Evolutionary conservation across 1,140 invertebrate genomes (phyloP).

Genomic region (Thrips palmi): DNA sequence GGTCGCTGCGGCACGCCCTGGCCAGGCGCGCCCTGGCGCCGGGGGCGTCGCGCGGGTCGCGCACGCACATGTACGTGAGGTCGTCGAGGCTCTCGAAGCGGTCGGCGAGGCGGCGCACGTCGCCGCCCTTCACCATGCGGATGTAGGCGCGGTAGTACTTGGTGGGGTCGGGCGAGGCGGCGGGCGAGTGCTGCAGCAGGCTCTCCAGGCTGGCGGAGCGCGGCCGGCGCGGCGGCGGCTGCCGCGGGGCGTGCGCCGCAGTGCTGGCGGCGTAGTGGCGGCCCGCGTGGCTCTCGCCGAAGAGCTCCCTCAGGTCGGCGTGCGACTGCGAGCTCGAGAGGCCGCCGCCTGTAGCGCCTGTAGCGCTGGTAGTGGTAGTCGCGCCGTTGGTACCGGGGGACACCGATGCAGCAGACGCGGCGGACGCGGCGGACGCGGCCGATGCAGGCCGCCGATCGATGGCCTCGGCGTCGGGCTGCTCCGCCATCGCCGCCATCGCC

Average conservation of each 20-base stretch:
- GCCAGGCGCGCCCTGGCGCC: no score
- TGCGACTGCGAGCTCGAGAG: slow-evolving; percentile 43
- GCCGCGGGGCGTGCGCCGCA: slow-evolving; percentile 16
- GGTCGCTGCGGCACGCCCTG: slow-evolving; percentile 52
- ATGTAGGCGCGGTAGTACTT: slow-evolving; percentile 47
- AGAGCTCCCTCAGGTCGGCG: slow-evolving; percentile 55
- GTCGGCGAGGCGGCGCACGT: slow-evolving; percentile 48
- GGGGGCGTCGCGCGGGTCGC: not conserved
- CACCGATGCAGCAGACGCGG: no score
- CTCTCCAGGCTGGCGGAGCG: slow-evolving; percentile 38
- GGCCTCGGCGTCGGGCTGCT: no score
- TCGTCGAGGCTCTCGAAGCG: slow-evolving; percentile 51
- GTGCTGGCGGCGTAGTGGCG: no score
- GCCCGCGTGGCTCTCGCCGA: slow-evolving; percentile 59
- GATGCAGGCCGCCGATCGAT: no score
- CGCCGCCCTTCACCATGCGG: slow-evolving; percentile 47
- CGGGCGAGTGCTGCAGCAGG: slow-evolving; percentile 38
- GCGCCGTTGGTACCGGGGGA: no score
- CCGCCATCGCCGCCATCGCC: no score
- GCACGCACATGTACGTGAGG: slow-evolving; percentile 11
- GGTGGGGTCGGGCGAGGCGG: slow-evolving; percentile 48
- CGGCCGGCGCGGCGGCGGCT: slow-evolving; percentile 16
- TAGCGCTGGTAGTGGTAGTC: slow-evolving; percentile 21
- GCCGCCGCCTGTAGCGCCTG: slow-evolving; percentile 16
- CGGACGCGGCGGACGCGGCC: no score